phyloP scores from a whole-genome alignment of 30 jellyfish, hydroid and myxozoan species.

The Hydractinia echinata region DNA sequence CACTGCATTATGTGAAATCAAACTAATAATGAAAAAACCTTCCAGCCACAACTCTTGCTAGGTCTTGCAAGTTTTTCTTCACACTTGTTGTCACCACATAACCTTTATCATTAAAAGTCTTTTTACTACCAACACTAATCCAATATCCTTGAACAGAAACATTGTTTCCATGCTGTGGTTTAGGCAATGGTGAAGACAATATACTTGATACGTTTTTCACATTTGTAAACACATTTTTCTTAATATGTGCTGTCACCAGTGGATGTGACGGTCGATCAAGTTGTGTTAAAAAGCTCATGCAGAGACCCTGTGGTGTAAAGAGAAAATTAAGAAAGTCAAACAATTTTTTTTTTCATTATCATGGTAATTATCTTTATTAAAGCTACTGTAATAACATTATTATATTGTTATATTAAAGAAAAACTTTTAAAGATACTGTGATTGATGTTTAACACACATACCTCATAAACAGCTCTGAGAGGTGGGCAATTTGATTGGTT shows the following conservation, averaged over 20 bases:
- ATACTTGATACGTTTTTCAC: conserved; percentile 36
- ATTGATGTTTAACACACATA: conserved; percentile 7
- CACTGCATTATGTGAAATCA: background rate
- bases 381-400: too few relatives aligned
- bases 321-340: too few relatives aligned
- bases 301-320: conserved; percentile 55
- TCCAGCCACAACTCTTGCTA: conserved; percentile 94
- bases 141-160: conserved; percentile 78
- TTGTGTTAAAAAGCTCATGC: conserved; percentile 91
- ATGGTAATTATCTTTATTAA: too few relatives aligned
- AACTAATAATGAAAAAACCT: conserved; percentile 42
- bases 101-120: conserved; percentile 31
- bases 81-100: conserved; percentile 87
- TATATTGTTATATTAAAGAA: too few relatives aligned
- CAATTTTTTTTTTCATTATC: too few relatives aligned
- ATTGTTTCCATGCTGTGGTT: conserved; percentile 48
- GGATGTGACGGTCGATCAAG: conserved; percentile 80
- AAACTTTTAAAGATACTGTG: too few relatives aligned
- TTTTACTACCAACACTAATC: conserved; percentile 60
- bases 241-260: conserved; percentile 57
- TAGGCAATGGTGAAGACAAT: conserved; percentile 57
- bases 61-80: conserved; percentile 61
- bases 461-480: conserved; percentile 91
- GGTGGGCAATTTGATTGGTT: conserved; percentile 55
- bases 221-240: conserved; percentile 53